These are phyloP conservation scores for Pachycephus smyrnensis DNA, from an alignment of 2,888 invertebrate species.

Conservation along the genomic window DNA sequence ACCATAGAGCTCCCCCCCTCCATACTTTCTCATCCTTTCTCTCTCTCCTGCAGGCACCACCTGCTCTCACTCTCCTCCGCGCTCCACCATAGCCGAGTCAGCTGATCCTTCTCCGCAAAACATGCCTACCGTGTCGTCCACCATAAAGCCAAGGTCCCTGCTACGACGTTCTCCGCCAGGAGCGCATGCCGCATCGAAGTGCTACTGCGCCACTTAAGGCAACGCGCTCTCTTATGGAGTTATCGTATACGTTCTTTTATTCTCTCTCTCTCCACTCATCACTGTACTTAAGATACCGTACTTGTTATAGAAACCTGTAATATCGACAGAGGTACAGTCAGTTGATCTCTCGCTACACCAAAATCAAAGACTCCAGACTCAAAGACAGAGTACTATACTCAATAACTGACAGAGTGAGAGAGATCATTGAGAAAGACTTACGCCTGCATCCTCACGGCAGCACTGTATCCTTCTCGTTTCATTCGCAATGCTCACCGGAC, in stretches of 20 bases:
- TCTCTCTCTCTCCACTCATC: too few relatives aligned
- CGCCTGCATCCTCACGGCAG: too few relatives aligned
- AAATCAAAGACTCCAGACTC: too few relatives aligned
- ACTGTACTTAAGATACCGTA: too few relatives aligned
- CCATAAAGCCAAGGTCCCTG: constrained; percentile 44
- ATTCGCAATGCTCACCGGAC: too few relatives aligned
- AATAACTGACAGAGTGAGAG: too few relatives aligned
- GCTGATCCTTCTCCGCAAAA: constrained; percentile 37
- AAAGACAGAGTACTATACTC: too few relatives aligned
- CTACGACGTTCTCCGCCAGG: constrained; percentile 11
- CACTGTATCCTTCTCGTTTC: too few relatives aligned
- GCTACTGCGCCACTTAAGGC: constrained; percentile 14
- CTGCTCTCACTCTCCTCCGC: constrained; percentile 7
- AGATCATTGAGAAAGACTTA: too few relatives aligned
- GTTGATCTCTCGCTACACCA: too few relatives aligned
- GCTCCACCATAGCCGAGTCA: constrained; percentile 35
- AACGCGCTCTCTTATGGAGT: constrained; percentile 14
- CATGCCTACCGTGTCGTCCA: constrained; percentile 21
- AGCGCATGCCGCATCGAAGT: constrained; percentile 18
- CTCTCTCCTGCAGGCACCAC: constrained; percentile 15
- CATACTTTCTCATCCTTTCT: constrained; percentile 24
- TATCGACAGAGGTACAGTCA: too few relatives aligned
- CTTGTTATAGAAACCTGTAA: too few relatives aligned
- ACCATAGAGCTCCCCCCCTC: constrained; percentile 23
- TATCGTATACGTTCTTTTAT: constrained; percentile 18